These are phyloP conservation scores for Aphaenogaster rudis DNA, from an alignment of 1,140 invertebrate species.

Conservation along the genomic window DNA sequence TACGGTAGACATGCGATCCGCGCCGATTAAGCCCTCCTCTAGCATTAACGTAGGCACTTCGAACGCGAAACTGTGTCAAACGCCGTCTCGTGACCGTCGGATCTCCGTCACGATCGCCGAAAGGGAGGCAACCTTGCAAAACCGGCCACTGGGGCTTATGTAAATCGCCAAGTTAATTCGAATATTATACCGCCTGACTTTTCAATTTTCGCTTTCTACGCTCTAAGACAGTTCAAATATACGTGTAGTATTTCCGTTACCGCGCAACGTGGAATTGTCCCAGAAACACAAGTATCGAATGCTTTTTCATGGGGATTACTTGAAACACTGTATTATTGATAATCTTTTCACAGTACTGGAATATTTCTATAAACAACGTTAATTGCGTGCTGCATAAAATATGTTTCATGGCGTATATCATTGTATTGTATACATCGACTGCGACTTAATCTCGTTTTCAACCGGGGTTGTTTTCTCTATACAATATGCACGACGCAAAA, in stretches of 20 bases:
- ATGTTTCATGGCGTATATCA: constrained; percentile 11
- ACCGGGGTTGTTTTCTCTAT: constrained; percentile 50
- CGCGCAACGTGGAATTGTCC: not conserved
- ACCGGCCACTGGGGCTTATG: not conserved
- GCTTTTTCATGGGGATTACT: not conserved
- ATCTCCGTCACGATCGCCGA: constrained; percentile 66
- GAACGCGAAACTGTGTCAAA: constrained; percentile 70
- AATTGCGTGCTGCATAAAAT: not conserved
- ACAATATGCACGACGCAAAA: constrained; percentile 61
- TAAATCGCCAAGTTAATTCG: constrained; percentile 51
- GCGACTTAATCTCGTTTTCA: constrained; percentile 48
- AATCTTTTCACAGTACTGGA: no score
- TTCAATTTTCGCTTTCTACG: constrained; percentile 61
- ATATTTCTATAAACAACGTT: not conserved
- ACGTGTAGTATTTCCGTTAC: not conserved
- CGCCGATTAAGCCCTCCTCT: constrained; percentile 65
- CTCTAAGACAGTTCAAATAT: not conserved
- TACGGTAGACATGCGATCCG: constrained; percentile 73
- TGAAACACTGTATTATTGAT: not conserved
- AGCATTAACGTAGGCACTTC: constrained; percentile 65
- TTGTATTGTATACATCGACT: not conserved
- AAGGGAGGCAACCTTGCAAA: constrained; percentile 40
- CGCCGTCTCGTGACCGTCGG: constrained; percentile 64
- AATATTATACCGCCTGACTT: constrained; percentile 59
- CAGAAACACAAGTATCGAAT: not conserved